These are phyloP conservation scores for Eumerus sabulonum DNA, from an alignment of 2,888 invertebrate genomes.

Conservation along the genomic window DNA sequence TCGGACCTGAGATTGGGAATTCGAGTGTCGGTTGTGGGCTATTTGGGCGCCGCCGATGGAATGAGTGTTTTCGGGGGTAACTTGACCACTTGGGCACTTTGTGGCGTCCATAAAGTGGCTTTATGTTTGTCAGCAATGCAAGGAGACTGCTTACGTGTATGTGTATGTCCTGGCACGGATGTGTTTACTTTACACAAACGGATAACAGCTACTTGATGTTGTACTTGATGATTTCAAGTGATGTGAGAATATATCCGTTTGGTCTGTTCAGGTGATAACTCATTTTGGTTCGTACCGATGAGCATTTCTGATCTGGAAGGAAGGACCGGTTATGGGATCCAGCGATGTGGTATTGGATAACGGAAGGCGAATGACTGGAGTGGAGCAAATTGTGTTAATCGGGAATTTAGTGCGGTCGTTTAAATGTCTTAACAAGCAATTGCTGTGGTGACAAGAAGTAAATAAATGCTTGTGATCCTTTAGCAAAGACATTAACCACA, in stretches of 20 bases:
- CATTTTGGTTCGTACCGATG: slow-evolving; percentile 33
- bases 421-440: too few relatives aligned
- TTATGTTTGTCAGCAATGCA: slow-evolving; percentile 29
- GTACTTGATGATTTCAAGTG: slow-evolving; percentile 57
- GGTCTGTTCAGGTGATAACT: slow-evolving; percentile 65
- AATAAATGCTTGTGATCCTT: too few relatives aligned
- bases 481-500: too few relatives aligned
- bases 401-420: too few relatives aligned
- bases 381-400: too few relatives aligned
- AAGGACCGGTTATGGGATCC: too few relatives aligned
- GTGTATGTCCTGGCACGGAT: not conserved
- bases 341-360: too few relatives aligned
- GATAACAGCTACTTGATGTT: slow-evolving; percentile 57
- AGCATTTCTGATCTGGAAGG: too few relatives aligned
- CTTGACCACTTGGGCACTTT: slow-evolving; percentile 56
- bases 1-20: not conserved
- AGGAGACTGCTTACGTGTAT: not conserved
- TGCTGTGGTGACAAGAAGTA: too few relatives aligned
- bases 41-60: not conserved
- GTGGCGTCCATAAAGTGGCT: slow-evolving; percentile 64
- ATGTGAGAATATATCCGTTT: slow-evolving; percentile 52
- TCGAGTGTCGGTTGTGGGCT: too few relatives aligned
- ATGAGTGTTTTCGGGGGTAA: slow-evolving; percentile 20
- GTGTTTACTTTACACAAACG: slow-evolving; percentile 66
- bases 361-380: too few relatives aligned